A percentile compares a stretch with the other conserved stretches of the same genome.
These are phyloP conservation scores for Cirrhinus mrigala DNA, from an alignment of 2,797 vertebrate species.

Conservation along the genomic window DNA sequence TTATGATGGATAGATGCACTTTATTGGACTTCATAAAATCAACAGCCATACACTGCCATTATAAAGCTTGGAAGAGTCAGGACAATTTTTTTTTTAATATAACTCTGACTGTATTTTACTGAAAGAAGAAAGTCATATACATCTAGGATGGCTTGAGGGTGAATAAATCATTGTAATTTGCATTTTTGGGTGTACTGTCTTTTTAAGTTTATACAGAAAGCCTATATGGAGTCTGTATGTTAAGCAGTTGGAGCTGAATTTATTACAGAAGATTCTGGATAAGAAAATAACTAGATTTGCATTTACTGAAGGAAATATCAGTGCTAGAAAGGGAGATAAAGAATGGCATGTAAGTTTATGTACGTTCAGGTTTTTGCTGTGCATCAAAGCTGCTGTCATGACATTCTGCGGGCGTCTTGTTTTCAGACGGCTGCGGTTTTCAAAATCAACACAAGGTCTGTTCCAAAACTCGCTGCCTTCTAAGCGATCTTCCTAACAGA, in stretches of 20 bases:
- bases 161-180: too few relatives aligned
- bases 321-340: slow-evolving; percentile 17
- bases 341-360: background rate
- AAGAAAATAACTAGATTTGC: background rate
- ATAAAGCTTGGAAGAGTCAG: too few relatives aligned
- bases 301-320: background rate
- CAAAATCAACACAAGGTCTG: background rate
- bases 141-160: too few relatives aligned
- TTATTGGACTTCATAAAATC: too few relatives aligned
- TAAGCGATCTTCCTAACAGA: background rate
- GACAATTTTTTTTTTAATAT: too few relatives aligned
- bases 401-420: background rate
- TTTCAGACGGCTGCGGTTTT: background rate
- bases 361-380: background rate
- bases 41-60: too few relatives aligned
- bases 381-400: background rate
- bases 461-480: slow-evolving; percentile 2
- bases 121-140: too few relatives aligned
- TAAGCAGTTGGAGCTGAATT: slow-evolving; percentile 22
- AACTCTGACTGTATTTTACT: too few relatives aligned
- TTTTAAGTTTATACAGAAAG: background rate
- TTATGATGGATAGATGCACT: too few relatives aligned
- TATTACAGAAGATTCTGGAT: background rate
- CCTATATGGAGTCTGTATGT: background rate
- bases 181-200: too few relatives aligned